phyloP scores from a whole-genome alignment of 2,888 invertebrate species.

The Alloplasta piceator region DNA sequence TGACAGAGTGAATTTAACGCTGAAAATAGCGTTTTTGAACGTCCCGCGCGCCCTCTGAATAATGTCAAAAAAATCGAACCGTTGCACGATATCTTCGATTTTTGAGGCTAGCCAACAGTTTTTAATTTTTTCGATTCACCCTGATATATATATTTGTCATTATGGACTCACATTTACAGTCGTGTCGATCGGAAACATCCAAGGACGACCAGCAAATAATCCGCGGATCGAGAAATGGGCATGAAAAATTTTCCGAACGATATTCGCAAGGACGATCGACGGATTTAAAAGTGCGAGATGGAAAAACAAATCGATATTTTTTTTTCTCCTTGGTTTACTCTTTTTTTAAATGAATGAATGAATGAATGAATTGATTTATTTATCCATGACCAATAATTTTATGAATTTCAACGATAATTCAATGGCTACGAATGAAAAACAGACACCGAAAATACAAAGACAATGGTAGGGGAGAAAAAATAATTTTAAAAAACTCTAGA shows the following conservation, averaged over 20 bases:
- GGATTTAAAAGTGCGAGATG: neutral
- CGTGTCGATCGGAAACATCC: slow-evolving; percentile 37
- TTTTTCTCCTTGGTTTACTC: slow-evolving; percentile 9
- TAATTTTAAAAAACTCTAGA: neutral
- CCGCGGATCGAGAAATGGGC: neutral
- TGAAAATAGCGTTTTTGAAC: too few relatives aligned
- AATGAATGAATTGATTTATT: neutral
- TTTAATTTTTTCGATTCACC: too few relatives aligned
- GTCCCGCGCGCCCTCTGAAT: too few relatives aligned
- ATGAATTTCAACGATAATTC: too few relatives aligned
- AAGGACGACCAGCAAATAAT: slow-evolving; percentile 21
- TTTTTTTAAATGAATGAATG: neutral
- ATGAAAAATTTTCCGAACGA: slow-evolving; percentile 2
- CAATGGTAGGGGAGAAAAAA: neutral
- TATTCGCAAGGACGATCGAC: slow-evolving; percentile 4
- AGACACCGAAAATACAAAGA: neutral
- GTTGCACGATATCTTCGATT: too few relatives aligned
- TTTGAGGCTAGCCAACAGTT: too few relatives aligned
- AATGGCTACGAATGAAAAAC: too few relatives aligned
- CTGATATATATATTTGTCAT: neutral
- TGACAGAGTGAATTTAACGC: too few relatives aligned
- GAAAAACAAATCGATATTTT: neutral
- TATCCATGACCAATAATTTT: neutral
- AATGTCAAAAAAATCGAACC: too few relatives aligned
- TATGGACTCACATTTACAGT: slow-evolving; percentile 21